Evolutionary conservation across 2,113 vertebrate genomes (phyloP).

Genomic region (Melospiza melodia): DNA sequence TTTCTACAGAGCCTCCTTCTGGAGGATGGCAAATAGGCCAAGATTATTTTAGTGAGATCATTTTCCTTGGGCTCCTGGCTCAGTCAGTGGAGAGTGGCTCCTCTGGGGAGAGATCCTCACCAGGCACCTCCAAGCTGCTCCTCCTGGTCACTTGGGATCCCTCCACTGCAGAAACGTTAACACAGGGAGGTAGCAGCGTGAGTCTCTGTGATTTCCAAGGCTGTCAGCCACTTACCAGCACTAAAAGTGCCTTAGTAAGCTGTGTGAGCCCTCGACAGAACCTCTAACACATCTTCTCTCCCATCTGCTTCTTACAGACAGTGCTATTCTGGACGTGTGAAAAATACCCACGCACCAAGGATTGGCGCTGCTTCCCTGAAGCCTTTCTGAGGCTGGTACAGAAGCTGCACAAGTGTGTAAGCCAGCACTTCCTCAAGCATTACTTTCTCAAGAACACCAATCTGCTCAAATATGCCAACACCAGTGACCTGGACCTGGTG

Average conservation of each 20-base stretch:
- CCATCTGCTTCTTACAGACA: constrained; percentile 71
- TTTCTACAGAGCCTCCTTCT: background rate
- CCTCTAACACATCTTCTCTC: constrained; percentile 56
- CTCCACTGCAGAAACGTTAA: background rate
- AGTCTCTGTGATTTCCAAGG: background rate
- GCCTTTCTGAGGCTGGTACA: constrained; percentile 78
- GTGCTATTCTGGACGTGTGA: constrained; percentile 86
- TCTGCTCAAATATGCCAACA: constrained; percentile 78
- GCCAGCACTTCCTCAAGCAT: constrained; percentile 82
- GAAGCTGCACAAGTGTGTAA: constrained; percentile 82
- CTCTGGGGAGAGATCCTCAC: background rate
- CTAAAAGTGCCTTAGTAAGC: constrained; percentile 26
- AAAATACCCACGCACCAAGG: constrained; percentile 79
- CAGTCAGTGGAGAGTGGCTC: background rate
- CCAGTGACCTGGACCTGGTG: constrained; percentile 76
- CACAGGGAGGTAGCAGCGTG: background rate
- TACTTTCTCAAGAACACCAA: constrained; percentile 80
- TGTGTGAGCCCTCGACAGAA: constrained; percentile 48
- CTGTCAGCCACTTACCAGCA: constrained; percentile 28
- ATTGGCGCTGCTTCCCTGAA: constrained; percentile 74
- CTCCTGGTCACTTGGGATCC: background rate
- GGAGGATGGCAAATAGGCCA: background rate
- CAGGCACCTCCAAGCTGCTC: background rate
- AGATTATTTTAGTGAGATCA: background rate
- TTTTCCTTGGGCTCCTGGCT: background rate